phyloP scores from a whole-genome alignment of 2,113 vertebrate genomes.

The Barnardius zonarius region DNA sequence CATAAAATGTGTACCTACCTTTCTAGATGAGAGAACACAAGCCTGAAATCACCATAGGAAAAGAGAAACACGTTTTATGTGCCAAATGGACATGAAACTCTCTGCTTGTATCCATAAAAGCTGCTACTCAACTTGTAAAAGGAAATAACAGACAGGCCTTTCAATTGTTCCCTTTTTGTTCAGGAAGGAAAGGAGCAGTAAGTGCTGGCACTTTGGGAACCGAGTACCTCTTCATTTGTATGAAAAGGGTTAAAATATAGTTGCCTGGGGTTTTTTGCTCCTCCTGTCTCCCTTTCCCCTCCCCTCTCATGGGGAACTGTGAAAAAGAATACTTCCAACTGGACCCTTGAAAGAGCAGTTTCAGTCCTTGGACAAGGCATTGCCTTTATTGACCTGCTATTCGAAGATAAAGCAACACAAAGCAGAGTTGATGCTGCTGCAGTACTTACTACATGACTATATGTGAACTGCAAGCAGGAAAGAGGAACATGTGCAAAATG shows the following conservation, averaged over 20 bases:
- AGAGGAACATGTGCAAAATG: not conserved
- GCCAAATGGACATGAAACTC: not conserved
- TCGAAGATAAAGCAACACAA: not conserved
- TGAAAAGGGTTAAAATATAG: not conserved
- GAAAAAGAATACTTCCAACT: not conserved
- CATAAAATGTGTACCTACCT: not conserved
- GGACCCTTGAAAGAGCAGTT: not conserved
- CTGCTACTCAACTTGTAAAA: not conserved
- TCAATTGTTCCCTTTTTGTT: not conserved
- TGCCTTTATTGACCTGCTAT: not conserved
- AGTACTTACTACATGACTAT: not conserved
- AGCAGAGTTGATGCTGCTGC: not conserved
- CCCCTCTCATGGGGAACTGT: not conserved
- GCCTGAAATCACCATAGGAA: not conserved
- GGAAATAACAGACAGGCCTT: not conserved
- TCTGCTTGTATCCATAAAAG: not conserved
- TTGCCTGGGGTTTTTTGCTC: not conserved
- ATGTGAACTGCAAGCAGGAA: not conserved
- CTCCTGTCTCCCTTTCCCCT: not conserved
- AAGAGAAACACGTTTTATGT: not conserved
- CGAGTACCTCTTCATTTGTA: not conserved
- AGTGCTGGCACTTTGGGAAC: not conserved
- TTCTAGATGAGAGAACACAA: not conserved
- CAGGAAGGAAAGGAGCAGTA: not conserved
- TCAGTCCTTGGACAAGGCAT: not conserved